Conservation (phyloP, 2,797 vertebrate genomes). For the Menidia menidia region DNA sequence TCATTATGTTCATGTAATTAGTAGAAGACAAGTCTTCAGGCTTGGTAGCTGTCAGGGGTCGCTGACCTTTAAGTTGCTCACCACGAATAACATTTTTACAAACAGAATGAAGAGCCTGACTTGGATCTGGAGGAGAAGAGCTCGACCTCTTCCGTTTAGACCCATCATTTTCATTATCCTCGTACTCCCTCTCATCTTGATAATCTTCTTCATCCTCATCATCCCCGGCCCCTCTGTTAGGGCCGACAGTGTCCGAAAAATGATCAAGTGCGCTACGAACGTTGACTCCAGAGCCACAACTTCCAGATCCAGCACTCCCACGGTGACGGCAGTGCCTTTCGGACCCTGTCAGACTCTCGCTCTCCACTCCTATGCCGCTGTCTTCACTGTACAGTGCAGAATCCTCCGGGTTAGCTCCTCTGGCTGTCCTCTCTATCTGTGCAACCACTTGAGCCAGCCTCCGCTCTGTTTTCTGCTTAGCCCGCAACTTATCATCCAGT, state of each 20-base stretch:
- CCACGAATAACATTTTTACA: slow-evolving; percentile 33
- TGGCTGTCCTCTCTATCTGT: slow-evolving; percentile 81
- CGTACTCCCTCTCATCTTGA: slow-evolving; percentile 72
- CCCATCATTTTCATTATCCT: slow-evolving; percentile 59
- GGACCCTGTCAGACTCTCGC: slow-evolving; percentile 83
- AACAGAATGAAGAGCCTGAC: slow-evolving; percentile 60
- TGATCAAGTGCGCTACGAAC: slow-evolving; percentile 31
- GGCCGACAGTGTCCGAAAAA: slow-evolving; percentile 50
- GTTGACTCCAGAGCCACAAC: slow-evolving; percentile 62
- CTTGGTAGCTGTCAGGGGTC: slow-evolving; percentile 53
- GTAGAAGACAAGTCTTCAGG: slow-evolving; percentile 77
- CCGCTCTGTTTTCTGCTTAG: slow-evolving; percentile 82
- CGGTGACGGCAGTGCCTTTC: slow-evolving; percentile 64
- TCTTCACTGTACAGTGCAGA: slow-evolving; percentile 91
- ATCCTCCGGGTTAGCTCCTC: slow-evolving; percentile 78
- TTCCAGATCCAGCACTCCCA: slow-evolving; percentile 70
- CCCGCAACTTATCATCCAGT: slow-evolving; percentile 82
- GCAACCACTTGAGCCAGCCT: slow-evolving; percentile 79
- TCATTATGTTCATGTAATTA: slow-evolving; percentile 74
- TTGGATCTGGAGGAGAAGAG: slow-evolving; percentile 75
- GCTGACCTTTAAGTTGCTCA: slow-evolving; percentile 31
- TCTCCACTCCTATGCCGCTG: slow-evolving; percentile 92
- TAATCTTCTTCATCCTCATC: slow-evolving; percentile 48
- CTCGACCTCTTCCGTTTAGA: slow-evolving; percentile 67
- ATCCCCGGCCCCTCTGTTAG: slow-evolving; percentile 59